Conservation (phyloP, 2,797 vertebrate species). For the Dallia pectoralis region DNA sequence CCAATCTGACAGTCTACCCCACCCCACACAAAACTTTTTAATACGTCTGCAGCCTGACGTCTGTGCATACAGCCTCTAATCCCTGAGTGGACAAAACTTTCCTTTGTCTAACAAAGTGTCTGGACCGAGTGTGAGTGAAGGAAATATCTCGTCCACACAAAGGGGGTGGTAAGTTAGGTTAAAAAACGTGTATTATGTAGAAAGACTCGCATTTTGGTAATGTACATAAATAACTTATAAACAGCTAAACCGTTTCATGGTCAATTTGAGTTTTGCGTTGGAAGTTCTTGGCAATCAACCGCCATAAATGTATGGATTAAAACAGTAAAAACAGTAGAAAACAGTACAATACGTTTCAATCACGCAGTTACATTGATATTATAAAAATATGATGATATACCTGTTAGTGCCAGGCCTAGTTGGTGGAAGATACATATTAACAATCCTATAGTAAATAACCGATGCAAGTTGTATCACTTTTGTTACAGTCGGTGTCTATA, state of each 20-base stretch:
- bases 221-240: neutral
- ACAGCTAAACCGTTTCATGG: neutral
- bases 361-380: neutral
- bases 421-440: neutral
- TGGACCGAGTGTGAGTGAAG: slow-evolving; percentile 28
- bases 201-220: neutral
- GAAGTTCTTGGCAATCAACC: no score
- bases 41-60: slow-evolving; percentile 70
- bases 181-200: neutral
- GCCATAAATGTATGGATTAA: neutral
- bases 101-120: slow-evolving; percentile 71
- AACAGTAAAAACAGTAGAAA: neutral
- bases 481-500: neutral
- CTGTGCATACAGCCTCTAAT: slow-evolving; percentile 59
- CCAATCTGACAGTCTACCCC: slow-evolving; percentile 66
- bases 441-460: neutral
- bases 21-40: slow-evolving; percentile 63
- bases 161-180: neutral
- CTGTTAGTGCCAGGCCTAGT: neutral
- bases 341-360: neutral
- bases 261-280: no score
- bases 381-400: neutral
- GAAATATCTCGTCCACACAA: slow-evolving; percentile 15
- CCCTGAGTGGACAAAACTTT: slow-evolving; percentile 62
- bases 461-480: neutral